Base-by-base conservation (phyloP, 2,888 invertebrate species). In the Lasius platythorax region DNA sequence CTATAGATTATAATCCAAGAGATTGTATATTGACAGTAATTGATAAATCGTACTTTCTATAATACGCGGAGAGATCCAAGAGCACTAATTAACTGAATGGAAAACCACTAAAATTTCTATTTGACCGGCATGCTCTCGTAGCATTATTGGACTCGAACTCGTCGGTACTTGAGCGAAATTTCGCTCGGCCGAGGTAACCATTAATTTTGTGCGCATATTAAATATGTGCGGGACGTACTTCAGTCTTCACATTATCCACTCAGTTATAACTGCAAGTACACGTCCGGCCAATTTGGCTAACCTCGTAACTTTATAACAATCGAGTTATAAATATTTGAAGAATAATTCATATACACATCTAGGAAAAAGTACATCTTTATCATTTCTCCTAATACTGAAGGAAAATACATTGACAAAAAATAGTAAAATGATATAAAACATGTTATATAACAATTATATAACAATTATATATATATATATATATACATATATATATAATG, bases 41-140 rank as follows among this genome's bases (percentile, higher is more conserved):
- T 37, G 28, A 72, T 61, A 61, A 72, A 79, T 72, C 12, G 8
- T 46, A 79, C 37, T 61, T 81, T 61, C 58, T 15, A 23, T 30
- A 5, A 8, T 68, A 53, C 50, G 9, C 33, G 64, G 3, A 33
- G 40, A 70, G 70, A 33, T 78, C 56, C 23, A 28, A 61, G 28
- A 72, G 23, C 8, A 61, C 11, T 30, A 8, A 53, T n/a, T 23
- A 46, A 33, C 37, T 56, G 30, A 78, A 67, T 72, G 33, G 12
- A 78, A 79, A 78, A n/a, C 68, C 68, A 78, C 53, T 68, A 58
- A 76, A 79, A 46, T 72, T 46, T 72, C 79, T 43, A 61, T 72
- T 61, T 79, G 18, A 33, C 53, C 28, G 33, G 23, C 40, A 18
- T 33, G 18, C 23, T 72, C 58, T 46, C 61, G 33, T 70, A n/a